phyloP scores from a whole-genome alignment of 2,888 invertebrate genomes.

The Dynastes maya region DNA sequence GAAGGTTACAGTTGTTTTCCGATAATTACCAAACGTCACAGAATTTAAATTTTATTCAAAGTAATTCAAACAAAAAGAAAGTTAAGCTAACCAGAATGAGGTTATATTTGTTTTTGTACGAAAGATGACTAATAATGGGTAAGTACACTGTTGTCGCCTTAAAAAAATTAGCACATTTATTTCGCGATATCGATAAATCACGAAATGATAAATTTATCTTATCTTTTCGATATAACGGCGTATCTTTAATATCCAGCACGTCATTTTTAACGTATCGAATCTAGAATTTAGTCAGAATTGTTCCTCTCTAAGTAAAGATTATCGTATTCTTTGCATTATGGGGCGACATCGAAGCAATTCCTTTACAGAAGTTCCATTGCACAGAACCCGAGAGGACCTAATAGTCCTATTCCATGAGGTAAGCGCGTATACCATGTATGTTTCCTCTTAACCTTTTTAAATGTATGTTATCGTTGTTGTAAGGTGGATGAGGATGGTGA shows the following conservation, averaged over 20 bases:
- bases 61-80: not conserved
- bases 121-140: slow-evolving; percentile 36
- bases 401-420: slow-evolving; percentile 28
- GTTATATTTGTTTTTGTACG: slow-evolving; percentile 15
- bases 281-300: no score
- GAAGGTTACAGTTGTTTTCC: no score
- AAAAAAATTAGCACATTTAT: not conserved
- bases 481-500: slow-evolving; percentile 83
- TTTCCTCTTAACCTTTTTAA: not conserved
- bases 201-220: not conserved
- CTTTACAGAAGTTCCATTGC: slow-evolving; percentile 16
- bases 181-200: not conserved
- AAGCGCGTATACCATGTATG: not conserved
- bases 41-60: no score
- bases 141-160: slow-evolving; percentile 1
- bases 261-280: not conserved
- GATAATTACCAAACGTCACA: no score
- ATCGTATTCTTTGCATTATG: slow-evolving; percentile 15
- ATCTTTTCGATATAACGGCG: not conserved
- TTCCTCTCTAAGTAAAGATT: not conserved
- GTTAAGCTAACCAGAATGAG: slow-evolving; percentile 9
- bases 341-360: slow-evolving; percentile 25
- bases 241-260: not conserved
- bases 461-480: slow-evolving; percentile 54
- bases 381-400: slow-evolving; percentile 15